Evolutionary conservation across 2,113 vertebrate species (phyloP).

Genomic region (Pelecanoides urinatrix): DNA sequence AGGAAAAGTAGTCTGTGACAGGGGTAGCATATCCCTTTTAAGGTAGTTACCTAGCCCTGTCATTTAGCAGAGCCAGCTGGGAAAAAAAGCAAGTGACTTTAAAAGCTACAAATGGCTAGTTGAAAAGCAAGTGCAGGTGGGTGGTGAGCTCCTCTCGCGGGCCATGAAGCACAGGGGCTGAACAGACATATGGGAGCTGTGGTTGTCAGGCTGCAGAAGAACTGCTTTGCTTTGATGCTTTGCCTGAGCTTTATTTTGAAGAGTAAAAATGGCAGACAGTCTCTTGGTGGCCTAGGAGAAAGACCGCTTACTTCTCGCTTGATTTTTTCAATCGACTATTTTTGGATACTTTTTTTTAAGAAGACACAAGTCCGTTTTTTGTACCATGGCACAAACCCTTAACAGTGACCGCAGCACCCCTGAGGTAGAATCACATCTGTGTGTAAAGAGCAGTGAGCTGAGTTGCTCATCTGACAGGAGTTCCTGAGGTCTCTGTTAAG

Average conservation of each 20-base stretch:
- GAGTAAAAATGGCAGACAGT: constrained; percentile 19
- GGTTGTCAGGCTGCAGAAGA: neutral
- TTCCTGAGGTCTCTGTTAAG: neutral
- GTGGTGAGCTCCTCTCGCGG: neutral
- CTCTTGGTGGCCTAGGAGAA: neutral
- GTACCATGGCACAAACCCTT: neutral
- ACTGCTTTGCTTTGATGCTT: constrained; percentile 47
- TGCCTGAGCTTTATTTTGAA: constrained; percentile 19
- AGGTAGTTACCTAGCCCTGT: constrained; percentile 1
- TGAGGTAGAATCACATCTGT: neutral
- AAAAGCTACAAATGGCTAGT: constrained; percentile 2
- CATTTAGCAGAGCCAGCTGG: constrained; percentile 35
- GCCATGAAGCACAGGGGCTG: neutral
- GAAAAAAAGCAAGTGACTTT: constrained; percentile 33
- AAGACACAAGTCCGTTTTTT: neutral
- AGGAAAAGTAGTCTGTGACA: neutral
- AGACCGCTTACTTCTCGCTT: neutral
- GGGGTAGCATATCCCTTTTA: neutral
- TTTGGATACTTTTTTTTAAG: neutral
- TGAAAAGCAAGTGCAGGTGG: constrained; percentile 24
- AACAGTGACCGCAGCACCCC: neutral
- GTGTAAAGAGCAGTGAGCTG: neutral
- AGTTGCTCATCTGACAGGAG: neutral
- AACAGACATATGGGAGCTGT: neutral
- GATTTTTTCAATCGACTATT: neutral